Evolutionary conservation across 2,888 invertebrate genomes (phyloP).

Genomic region (Leptinotarsa haldemani): DNA sequence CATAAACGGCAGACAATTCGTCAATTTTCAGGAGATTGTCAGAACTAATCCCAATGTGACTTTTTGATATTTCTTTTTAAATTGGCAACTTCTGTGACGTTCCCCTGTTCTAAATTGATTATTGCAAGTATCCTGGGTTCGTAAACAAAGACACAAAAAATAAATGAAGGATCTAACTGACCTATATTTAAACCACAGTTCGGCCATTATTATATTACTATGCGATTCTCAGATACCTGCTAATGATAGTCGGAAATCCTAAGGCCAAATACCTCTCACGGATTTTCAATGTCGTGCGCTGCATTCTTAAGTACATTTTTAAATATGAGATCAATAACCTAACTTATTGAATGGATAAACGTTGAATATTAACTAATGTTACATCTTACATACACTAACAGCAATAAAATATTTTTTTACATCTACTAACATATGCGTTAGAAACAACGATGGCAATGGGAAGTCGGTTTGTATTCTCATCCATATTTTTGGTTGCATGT

Average conservation of each 20-base stretch:
- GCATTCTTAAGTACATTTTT: conserved; percentile 7
- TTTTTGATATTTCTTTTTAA: too few relatives aligned
- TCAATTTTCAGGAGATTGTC: too few relatives aligned
- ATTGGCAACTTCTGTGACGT: too few relatives aligned
- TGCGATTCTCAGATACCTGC: background rate
- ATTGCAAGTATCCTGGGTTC: too few relatives aligned
- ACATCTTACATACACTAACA: conserved; percentile 4
- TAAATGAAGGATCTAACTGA: too few relatives aligned
- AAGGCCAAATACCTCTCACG: background rate
- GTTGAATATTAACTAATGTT: conserved; percentile 10
- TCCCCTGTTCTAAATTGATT: too few relatives aligned
- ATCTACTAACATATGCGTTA: conserved; percentile 1
- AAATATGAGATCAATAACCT: conserved; percentile 6
- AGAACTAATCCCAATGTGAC: too few relatives aligned
- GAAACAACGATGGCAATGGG: background rate
- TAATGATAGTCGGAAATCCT: background rate
- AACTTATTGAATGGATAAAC: conserved; percentile 6
- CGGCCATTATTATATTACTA: background rate
- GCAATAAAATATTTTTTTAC: background rate
- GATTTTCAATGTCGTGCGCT: conserved; percentile 4
- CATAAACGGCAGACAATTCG: too few relatives aligned
- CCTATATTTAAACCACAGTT: too few relatives aligned
- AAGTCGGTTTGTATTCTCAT: conserved; percentile 4
- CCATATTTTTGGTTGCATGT: conserved; percentile 6
- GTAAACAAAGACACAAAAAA: too few relatives aligned